Evolutionary conservation across 2,797 vertebrate species (phyloP).

Genomic region (Falco concolor): DNA sequence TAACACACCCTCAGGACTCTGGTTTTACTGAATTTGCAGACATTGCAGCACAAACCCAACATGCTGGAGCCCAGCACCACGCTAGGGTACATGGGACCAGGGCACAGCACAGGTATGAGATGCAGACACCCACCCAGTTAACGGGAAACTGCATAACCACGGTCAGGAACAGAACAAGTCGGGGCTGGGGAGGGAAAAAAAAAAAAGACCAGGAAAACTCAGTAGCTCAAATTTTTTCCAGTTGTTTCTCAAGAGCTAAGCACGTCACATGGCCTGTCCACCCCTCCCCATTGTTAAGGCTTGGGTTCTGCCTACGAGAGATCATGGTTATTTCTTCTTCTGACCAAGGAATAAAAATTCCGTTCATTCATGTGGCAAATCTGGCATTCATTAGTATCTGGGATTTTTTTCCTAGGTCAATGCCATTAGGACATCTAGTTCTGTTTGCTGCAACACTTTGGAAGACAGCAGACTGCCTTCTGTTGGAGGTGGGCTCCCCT

Average conservation of each 20-base stretch:
- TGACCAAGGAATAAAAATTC: neutral
- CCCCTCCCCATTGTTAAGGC: neutral
- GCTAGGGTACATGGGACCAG: neutral
- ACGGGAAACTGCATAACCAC: conserved; percentile 55
- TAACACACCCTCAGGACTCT: accelerated
- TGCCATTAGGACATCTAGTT: neutral
- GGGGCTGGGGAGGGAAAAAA: neutral
- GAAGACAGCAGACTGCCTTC: neutral
- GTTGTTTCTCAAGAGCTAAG: conserved; percentile 5
- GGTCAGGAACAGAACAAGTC: conserved; percentile 46
- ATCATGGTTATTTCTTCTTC: neutral
- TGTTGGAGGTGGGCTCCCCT: neutral
- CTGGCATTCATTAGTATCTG: neutral
- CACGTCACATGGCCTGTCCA: neutral
- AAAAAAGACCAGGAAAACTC: neutral
- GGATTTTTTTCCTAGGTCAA: accelerated
- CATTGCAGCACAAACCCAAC: neutral
- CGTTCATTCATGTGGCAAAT: neutral
- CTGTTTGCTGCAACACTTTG: neutral
- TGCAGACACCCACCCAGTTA: conserved; percentile 29
- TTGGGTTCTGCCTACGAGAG: neutral
- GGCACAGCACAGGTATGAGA: conserved; percentile 5
- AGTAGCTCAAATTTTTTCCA: conserved; percentile 30
- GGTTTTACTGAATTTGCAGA: neutral
- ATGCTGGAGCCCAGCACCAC: neutral